A percentile compares a stretch with the other conserved stretches of the same genome.
phyloP scores from a whole-genome alignment of 2,888 invertebrate genomes.

The Notodonta ziczac region DNA sequence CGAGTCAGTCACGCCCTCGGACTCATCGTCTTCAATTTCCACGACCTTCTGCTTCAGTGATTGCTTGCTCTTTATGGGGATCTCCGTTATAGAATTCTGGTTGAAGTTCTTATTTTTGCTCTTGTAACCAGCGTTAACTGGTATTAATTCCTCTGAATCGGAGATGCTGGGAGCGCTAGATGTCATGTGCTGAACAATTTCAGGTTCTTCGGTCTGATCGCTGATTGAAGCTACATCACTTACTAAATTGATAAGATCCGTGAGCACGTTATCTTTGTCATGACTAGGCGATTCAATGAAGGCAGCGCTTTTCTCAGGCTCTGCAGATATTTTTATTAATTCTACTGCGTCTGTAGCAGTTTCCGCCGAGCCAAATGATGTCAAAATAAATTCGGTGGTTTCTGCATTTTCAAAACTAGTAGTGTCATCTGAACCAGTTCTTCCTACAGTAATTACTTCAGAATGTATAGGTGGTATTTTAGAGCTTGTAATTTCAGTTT shows the following conservation, averaged over 20 bases:
- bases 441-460: constrained; percentile 57
- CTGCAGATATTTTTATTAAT: constrained; percentile 64
- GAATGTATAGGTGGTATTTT: constrained; percentile 49
- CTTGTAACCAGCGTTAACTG: constrained; percentile 74
- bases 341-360: constrained; percentile 70
- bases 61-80: constrained; percentile 64
- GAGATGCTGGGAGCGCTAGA: constrained; percentile 50
- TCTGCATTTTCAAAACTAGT: constrained; percentile 63
- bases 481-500: constrained; percentile 45
- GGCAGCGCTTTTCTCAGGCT: constrained; percentile 59
- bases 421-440: constrained; percentile 44
- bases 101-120: constrained; percentile 78
- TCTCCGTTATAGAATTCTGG: constrained; percentile 74
- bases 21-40: constrained; percentile 74
- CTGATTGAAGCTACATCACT: constrained; percentile 78
- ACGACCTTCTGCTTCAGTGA: constrained; percentile 59
- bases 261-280: constrained; percentile 62
- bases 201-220: constrained; percentile 61
- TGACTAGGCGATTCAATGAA: constrained; percentile 59
- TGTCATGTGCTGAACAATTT: constrained; percentile 35
- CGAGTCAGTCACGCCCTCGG: constrained; percentile 66
- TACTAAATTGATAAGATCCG: constrained; percentile 73
- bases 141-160: constrained; percentile 76
- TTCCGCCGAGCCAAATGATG: constrained; percentile 68
- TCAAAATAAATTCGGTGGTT: constrained; percentile 70